phyloP scores from a whole-genome alignment of 2,888 invertebrate species.

The Melanotus villosus region DNA sequence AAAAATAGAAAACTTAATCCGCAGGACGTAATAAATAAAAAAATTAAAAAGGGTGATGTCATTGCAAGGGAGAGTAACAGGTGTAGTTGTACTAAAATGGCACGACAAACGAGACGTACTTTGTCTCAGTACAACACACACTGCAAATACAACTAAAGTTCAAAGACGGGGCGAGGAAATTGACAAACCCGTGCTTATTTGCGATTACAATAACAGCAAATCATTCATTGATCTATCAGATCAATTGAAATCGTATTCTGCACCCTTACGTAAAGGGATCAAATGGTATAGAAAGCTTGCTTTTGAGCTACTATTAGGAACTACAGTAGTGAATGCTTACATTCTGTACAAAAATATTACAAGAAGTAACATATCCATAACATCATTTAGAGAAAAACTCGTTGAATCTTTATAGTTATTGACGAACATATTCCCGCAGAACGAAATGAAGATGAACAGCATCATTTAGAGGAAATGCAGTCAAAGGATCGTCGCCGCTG shows the following conservation, averaged over 20 bases:
- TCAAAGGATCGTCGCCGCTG: background rate
- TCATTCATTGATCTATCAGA: slow-evolving; percentile 40
- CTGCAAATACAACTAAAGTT: slow-evolving; percentile 18
- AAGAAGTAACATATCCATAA: slow-evolving; percentile 9
- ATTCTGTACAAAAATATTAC: slow-evolving; percentile 20
- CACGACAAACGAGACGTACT: too few species aligned
- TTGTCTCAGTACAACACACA: slow-evolving; percentile 38
- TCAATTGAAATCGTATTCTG: slow-evolving; percentile 38
- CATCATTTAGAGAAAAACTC: background rate
- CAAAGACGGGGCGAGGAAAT: slow-evolving; percentile 26
- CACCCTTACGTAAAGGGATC: slow-evolving; percentile 34
- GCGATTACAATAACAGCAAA: slow-evolving; percentile 42
- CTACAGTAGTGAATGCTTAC: slow-evolving; percentile 17
- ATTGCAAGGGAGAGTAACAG: too few species aligned
- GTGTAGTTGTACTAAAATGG: too few species aligned
- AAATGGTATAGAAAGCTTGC: slow-evolving; percentile 42
- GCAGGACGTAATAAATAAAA: too few species aligned
- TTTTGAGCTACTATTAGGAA: slow-evolving; percentile 25
- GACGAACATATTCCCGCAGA: background rate
- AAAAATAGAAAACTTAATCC: too few species aligned
- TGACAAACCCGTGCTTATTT: slow-evolving; percentile 39
- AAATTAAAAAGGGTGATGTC: too few species aligned
- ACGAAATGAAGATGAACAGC: too few species aligned
- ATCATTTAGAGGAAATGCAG: too few species aligned
- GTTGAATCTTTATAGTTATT: background rate